These are phyloP conservation scores for Tiliqua scincoides DNA, from an alignment of 2,113 vertebrate species.

Conservation along the genomic window DNA sequence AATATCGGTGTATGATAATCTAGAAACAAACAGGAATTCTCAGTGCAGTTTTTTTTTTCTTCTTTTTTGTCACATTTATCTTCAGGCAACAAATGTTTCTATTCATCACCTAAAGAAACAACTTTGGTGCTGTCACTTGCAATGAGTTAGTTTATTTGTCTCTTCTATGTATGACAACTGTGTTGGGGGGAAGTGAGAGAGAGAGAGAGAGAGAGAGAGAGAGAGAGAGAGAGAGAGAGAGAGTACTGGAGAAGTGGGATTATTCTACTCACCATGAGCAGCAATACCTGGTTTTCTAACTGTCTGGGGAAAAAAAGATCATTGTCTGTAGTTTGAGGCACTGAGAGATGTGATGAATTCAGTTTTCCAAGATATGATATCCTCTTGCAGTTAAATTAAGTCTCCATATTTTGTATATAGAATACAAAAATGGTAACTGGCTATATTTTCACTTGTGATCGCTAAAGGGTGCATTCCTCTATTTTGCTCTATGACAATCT, in stretches of 20 bases:
- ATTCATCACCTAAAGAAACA: slow-evolving; percentile 37
- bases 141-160: slow-evolving; percentile 34
- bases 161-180: neutral
- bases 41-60: neutral
- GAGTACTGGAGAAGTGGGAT: neutral
- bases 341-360: slow-evolving; percentile 37
- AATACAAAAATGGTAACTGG: slow-evolving; percentile 53
- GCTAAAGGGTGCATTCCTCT: neutral
- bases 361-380: slow-evolving; percentile 34
- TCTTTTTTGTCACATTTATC: neutral
- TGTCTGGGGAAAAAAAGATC: slow-evolving; percentile 9
- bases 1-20: neutral
- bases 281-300: neutral
- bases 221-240: no score
- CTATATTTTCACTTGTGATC: slow-evolving; percentile 38
- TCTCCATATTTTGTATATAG: slow-evolving; percentile 18
- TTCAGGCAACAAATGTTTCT: slow-evolving; percentile 32
- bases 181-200: no score
- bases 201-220: no score
- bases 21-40: slow-evolving; percentile 21
- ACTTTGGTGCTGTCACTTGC: slow-evolving; percentile 19
- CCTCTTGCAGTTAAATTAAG: slow-evolving; percentile 12
- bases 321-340: neutral
- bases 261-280: neutral
- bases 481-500: neutral